Conservation (phyloP, 2,113 vertebrate species). For the Eolophus roseicapilla region DNA sequence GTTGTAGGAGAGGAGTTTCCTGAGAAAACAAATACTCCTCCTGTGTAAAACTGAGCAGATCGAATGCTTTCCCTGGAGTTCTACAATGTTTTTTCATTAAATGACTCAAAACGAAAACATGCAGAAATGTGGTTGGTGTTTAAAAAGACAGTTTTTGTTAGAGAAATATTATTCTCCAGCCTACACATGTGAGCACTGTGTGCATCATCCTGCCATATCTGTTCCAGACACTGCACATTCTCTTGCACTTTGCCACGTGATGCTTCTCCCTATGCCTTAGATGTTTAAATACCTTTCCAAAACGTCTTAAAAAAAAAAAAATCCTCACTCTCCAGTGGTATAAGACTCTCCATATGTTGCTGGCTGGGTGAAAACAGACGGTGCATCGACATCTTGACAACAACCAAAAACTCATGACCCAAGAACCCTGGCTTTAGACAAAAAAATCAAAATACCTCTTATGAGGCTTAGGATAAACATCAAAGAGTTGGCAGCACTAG, state of each 20-base stretch:
- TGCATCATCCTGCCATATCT: not conserved
- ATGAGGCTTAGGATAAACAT: not conserved
- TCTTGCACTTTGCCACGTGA: not conserved
- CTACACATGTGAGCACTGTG: not conserved
- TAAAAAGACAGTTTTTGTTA: not conserved
- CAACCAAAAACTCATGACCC: not conserved
- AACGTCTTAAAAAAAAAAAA: not conserved
- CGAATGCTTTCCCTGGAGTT: not conserved
- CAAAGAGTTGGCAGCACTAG: not conserved
- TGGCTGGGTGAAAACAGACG: not conserved
- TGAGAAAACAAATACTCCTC: not conserved
- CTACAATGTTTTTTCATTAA: not conserved
- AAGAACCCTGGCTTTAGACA: not conserved
- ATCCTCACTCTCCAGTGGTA: not conserved
- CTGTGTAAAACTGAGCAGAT: not conserved
- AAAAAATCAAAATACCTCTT: not conserved
- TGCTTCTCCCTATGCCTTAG: not conserved
- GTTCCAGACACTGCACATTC: not conserved
- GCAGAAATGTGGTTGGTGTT: not conserved
- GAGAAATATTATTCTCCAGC: slow-evolving; percentile 17
- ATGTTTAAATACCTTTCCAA: not conserved
- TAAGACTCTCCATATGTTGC: not conserved
- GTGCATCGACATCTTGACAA: not conserved
- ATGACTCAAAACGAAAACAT: slow-evolving; percentile 21
- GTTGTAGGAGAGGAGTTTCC: not conserved